Percentiles rank a stretch among this genome's conserved stretches.
These are phyloP conservation scores for Caenorhabditis uteleia DNA, from an alignment of 2,888 invertebrate species.

Conservation along the genomic window DNA sequence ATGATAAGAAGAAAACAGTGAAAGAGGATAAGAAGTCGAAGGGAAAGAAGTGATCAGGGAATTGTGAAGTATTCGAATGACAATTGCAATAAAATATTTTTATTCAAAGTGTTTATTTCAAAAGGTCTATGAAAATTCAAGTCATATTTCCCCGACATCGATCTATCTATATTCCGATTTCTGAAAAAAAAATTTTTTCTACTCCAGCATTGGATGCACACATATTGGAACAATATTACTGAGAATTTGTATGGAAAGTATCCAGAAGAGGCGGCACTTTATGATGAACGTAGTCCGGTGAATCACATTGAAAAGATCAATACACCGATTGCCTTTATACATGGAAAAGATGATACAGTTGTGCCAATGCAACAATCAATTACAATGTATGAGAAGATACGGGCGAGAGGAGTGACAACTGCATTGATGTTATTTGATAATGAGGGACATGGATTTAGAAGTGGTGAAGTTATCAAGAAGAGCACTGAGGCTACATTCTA, in stretches of 20 bases:
- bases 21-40: no score
- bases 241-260: constrained; percentile 68
- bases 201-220: no score
- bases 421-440: constrained; percentile 71
- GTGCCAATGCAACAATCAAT: constrained; percentile 71
- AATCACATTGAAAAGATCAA: constrained; percentile 69
- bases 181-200: no score
- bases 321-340: constrained; percentile 71
- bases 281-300: constrained; percentile 69
- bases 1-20: no score
- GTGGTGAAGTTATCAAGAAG: constrained; percentile 70
- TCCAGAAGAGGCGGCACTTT: constrained; percentile 54
- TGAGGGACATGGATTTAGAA: constrained; percentile 72
- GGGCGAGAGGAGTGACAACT: constrained; percentile 70
- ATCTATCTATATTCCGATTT: no score
- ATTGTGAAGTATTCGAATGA: no score
- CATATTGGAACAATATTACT: no score
- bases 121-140: no score
- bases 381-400: constrained; percentile 70
- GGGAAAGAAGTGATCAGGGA: no score
- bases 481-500: constrained; percentile 72
- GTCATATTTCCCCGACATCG: no score
- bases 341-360: constrained; percentile 71
- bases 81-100: no score
- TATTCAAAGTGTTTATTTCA: no score